Percentiles rank a stretch among this genome's conserved stretches.
These are phyloP conservation scores for Chrysolophus pictus DNA, from an alignment of 2,797 vertebrate genomes.

Conservation along the genomic window DNA sequence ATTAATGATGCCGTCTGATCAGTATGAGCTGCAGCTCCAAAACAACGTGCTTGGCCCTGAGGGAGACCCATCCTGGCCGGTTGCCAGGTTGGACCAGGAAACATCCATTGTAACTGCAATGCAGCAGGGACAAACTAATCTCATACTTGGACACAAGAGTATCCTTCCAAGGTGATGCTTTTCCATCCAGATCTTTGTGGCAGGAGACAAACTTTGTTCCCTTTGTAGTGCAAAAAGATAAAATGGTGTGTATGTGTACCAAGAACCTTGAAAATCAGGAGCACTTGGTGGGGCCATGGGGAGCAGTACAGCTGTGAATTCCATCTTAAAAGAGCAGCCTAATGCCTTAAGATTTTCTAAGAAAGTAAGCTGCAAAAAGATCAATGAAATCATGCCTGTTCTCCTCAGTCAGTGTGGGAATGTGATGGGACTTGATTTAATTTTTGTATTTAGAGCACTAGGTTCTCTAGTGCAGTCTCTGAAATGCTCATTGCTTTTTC, in stretches of 20 bases:
- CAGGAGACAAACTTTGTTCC: not conserved
- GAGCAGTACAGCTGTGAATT: not conserved
- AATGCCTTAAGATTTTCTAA: not conserved
- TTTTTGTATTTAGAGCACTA: not conserved
- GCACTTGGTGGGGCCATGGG: not conserved
- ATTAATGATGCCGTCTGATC: constrained; percentile 93
- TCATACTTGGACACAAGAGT: constrained; percentile 82
- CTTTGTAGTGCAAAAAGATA: not conserved
- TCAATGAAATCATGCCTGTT: not conserved
- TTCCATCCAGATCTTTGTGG: not conserved
- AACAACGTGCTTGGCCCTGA: constrained; percentile 77
- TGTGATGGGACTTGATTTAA: not conserved
- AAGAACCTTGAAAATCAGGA: constrained; percentile 8
- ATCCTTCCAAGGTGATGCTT: constrained; percentile 72
- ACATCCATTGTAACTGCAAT: constrained; percentile 76
- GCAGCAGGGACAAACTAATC: constrained; percentile 79
- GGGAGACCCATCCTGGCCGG: constrained; percentile 75
- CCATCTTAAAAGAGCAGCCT: not conserved
- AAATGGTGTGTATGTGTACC: not conserved
- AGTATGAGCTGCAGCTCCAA: constrained; percentile 93
- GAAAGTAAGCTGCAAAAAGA: not conserved
- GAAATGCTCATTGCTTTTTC: not conserved
- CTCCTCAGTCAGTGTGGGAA: not conserved
- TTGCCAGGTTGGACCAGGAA: constrained; percentile 84
- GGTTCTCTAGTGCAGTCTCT: not conserved